Evolutionary conservation across 23 tunicate species (phyloP).

Genomic region (Phallusia fumigata): DNA sequence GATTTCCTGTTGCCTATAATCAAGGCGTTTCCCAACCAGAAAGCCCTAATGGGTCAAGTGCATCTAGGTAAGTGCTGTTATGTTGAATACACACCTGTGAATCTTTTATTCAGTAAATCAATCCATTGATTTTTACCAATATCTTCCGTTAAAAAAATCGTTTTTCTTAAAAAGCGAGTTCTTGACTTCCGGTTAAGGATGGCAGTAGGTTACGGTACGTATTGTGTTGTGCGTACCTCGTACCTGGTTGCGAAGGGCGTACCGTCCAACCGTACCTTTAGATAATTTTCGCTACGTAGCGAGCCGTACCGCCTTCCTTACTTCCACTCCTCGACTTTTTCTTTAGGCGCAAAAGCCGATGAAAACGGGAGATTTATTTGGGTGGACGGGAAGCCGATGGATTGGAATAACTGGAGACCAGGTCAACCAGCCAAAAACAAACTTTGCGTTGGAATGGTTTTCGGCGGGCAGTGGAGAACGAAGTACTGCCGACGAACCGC

Average conservation of each 20-base stretch:
- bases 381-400: constrained; percentile 22
- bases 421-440: constrained; percentile 18
- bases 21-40: constrained; percentile 2
- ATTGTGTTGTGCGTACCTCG: too few species aligned
- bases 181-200: too few species aligned
- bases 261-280: too few species aligned
- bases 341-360: constrained; percentile 17
- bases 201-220: too few species aligned
- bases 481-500: constrained; percentile 40
- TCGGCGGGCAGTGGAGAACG: constrained; percentile 44
- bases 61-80: constrained; percentile 28
- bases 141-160: not conserved
- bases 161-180: too few species aligned
- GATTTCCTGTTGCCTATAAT: constrained; percentile 18
- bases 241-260: too few species aligned
- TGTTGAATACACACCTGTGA: not conserved
- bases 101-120: not conserved
- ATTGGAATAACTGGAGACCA: constrained; percentile 24
- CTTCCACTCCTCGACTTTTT: too few species aligned
- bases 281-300: too few species aligned
- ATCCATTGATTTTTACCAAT: not conserved
- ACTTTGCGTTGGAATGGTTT: constrained; percentile 40
- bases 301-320: too few species aligned
- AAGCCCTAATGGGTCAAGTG: constrained; percentile 26
- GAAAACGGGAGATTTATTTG: constrained; percentile 15